phyloP scores from a whole-genome alignment of 92 coral and sea anemone genomes.

The Zoanthus sansibaricus region DNA sequence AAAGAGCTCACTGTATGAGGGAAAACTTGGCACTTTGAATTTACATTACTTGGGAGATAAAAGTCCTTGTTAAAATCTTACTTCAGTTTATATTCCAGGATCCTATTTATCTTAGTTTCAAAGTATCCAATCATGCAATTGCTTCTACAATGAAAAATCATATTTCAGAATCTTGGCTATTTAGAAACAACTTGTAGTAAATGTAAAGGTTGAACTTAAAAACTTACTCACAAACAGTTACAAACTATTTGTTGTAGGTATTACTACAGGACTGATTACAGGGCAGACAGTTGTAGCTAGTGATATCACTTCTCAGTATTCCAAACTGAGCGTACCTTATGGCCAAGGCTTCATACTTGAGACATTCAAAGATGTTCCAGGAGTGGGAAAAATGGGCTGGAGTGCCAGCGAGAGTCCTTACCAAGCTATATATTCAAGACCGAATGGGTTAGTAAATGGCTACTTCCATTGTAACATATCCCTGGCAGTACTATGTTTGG shows the following conservation, averaged over 20 bases:
- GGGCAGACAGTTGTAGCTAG: slow-evolving; percentile 80
- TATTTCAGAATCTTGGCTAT: too few relatives aligned
- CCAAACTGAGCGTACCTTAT: slow-evolving; percentile 83
- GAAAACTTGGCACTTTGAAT: too few relatives aligned
- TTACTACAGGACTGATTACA: slow-evolving; percentile 65
- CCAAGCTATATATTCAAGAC: slow-evolving; percentile 91
- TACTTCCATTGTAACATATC: neutral
- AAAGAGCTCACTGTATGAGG: too few relatives aligned
- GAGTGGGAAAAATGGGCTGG: slow-evolving; percentile 97
- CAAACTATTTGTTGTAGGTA: slow-evolving; percentile 31
- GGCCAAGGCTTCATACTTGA: slow-evolving; percentile 89
- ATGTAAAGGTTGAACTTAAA: neutral
- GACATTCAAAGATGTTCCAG: slow-evolving; percentile 93
- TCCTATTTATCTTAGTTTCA: too few relatives aligned
- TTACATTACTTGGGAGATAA: too few relatives aligned
- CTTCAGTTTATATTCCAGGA: too few relatives aligned
- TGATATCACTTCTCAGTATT: slow-evolving; percentile 90
- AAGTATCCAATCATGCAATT: too few relatives aligned
- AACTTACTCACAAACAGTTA: too few relatives aligned
- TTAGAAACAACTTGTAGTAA: too few relatives aligned
- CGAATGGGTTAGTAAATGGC: slow-evolving; percentile 70
- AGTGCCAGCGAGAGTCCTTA: slow-evolving; percentile 91
- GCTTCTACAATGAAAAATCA: too few relatives aligned
- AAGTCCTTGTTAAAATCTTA: too few relatives aligned
- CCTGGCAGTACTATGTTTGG: neutral